Base-by-base conservation (phyloP, 2,888 invertebrate species). In the Abscondita cerata region DNA sequence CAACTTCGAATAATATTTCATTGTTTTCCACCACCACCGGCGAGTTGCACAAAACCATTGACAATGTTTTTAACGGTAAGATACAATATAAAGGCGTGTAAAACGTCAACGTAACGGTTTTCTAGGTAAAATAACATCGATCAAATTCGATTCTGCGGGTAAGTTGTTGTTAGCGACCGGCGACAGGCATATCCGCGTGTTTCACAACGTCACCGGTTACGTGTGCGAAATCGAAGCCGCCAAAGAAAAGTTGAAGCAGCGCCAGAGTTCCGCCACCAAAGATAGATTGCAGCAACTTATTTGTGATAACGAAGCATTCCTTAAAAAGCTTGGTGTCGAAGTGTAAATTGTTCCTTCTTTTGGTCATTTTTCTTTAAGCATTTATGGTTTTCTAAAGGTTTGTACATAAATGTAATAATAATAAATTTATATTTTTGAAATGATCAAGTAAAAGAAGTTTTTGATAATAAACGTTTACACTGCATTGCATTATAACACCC, bases 181-280 rank as follows among this genome's bases (percentile, higher is more conserved):
- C 11, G 93, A 93, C 70, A 88, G 87, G 67, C 89, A 88, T 48
- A 87, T 95, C 9, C 84, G 91, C 38, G 85, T 95, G 52, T 88
- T 95, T 72, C 89, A 91, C 77, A 96, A 95, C 72, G 82, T 91
- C 4, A 84, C 88, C n/a, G 91, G 90, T 3, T 86, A 86, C 71
- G 82, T 83, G 56, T 81, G 79, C 68, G 79, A 75, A 46, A 84
- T 82, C 70, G 78, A 78, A 31, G 78, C 80, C 3, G 81, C 84
- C 9, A 81, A 80, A 67, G 78, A 80, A 20, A 85, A 84, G 67
- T 79, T 90, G 36, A 79, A 83, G 48, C 81, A 85, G 59, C 84
- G 84, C 57, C 86, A 87, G 68, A 88, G 88, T 0, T 86, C 89
- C 3, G 90, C 92, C n/a, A 89, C 91, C 61, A 88, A 86, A 71